These are phyloP conservation scores for Drymonia ruficornis DNA, from an alignment of 2,888 invertebrate genomes.

Conservation along the genomic window DNA sequence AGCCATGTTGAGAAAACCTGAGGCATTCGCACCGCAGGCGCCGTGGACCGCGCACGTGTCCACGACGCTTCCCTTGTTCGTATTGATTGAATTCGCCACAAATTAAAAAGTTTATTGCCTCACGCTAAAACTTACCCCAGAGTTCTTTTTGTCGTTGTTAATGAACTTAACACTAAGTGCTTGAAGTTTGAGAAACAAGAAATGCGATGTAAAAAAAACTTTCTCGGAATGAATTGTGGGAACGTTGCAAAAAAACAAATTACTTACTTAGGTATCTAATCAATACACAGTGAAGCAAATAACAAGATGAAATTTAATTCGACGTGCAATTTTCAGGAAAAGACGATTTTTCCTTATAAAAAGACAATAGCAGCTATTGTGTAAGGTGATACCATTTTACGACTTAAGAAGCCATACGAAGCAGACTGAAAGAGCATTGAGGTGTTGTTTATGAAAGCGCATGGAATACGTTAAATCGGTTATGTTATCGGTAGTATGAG, in stretches of 20 bases:
- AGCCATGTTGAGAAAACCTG: conserved; percentile 62
- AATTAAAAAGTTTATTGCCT: conserved; percentile 61
- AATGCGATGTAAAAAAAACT: not conserved
- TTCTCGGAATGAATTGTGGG: no score
- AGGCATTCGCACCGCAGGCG: conserved; percentile 60
- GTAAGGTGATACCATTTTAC: conserved; percentile 79
- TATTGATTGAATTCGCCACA: conserved; percentile 69
- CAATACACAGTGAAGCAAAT: conserved; percentile 30
- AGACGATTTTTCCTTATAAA: conserved; percentile 61
- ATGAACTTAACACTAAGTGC: conserved; percentile 22
- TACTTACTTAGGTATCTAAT: no score
- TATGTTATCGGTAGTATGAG: no score
- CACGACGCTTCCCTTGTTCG: conserved; percentile 65
- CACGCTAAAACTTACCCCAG: conserved; percentile 37
- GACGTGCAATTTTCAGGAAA: conserved; percentile 43
- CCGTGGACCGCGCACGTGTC: conserved; percentile 53
- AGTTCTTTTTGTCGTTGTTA: conserved; percentile 28
- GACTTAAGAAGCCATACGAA: conserved; percentile 80
- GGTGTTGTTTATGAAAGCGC: conserved; percentile 74
- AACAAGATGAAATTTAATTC: conserved; percentile 44
- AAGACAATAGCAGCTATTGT: conserved; percentile 78
- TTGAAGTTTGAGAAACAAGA: conserved; percentile 22
- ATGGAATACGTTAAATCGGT: conserved; percentile 61
- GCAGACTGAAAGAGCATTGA: conserved; percentile 66
- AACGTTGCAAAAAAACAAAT: no score